Evolutionary conservation across 2,797 vertebrate genomes (phyloP), one percentile per base, ranked within the genome.

Genomic region (Harpagifer antarcticus): DNA sequence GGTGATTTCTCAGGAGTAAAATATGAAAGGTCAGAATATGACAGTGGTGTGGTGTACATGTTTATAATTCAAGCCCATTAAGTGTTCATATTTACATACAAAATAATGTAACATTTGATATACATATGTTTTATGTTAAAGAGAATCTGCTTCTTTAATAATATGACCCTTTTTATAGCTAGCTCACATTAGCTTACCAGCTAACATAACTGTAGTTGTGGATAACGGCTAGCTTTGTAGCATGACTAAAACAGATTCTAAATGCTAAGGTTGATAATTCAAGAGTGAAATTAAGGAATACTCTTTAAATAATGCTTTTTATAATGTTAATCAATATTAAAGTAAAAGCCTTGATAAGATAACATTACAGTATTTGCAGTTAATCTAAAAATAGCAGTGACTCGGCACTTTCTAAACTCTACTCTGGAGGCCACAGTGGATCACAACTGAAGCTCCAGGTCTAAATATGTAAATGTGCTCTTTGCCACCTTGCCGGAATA

Each of bases 401-500:
- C 47, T 68, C 44, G n/a, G n/a, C 23, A 17, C 1, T 31, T 72
- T 16, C 42, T 56, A 8, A 47, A 23, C 7, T 13, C 2, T 3
- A 16, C 2, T 4, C 19, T 10, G 27, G 61, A 47, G 58, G 65
- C 37, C 55, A 31, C 11, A 33, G 13, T 15, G 42, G 31, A 65
- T 68, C 42, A 9, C 5, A 61, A 58, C 12, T 23, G 27, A 57
- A 77, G 72, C 61, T 79, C 43, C 58, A 65, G 42, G 73, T 57
- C 48, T 42, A 37, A 72, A 47, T 72, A 63, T 7, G 2, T 57
- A 27, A 84, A 74, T 45, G 15, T n/a, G 7, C 23, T 70, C 44
- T 57, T 71, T 66, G 63, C 43, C 43, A n/a, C 47, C 44, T 58
- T 15, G 13, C 19, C 67, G 63, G 58, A 79, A 72, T 70, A 61